phyloP scores from a whole-genome alignment of 2,113 vertebrate genomes.

The Dicerorhinus sumatrensis region DNA sequence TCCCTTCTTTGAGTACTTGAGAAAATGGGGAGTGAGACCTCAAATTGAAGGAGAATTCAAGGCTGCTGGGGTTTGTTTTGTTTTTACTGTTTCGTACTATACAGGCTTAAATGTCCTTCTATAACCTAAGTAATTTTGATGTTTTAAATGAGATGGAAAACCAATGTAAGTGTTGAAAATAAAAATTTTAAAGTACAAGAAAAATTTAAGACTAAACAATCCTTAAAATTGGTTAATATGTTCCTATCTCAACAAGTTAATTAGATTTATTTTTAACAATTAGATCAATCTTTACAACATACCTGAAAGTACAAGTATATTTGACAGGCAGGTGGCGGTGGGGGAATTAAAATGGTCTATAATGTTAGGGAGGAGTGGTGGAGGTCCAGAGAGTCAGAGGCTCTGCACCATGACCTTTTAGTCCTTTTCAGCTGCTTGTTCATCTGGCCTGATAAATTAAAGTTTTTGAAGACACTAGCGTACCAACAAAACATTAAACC shows the following conservation, averaged over 20 bases:
- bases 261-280: neutral
- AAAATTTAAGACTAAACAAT: slow-evolving; percentile 10
- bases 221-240: neutral
- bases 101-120: neutral
- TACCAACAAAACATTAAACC: slow-evolving; percentile 4
- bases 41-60: slow-evolving; percentile 6
- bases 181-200: neutral
- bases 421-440: neutral
- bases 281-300: neutral
- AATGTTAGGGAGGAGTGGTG: neutral
- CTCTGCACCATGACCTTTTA: neutral
- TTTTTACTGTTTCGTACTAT: neutral
- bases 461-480: slow-evolving; percentile 10
- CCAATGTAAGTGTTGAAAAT: neutral
- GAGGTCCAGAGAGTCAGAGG: neutral
- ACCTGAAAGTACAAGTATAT: neutral
- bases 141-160: slow-evolving; percentile 22
- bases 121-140: neutral
- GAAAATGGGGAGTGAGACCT: neutral
- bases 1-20: neutral
- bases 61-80: neutral
- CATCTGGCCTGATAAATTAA: neutral
- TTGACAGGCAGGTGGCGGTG: neutral
- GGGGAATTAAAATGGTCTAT: neutral
- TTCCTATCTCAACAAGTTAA: neutral